Evolutionary conservation across 2,797 vertebrate genomes (phyloP).

Genomic region (Dendrocincla tyrannina): DNA sequence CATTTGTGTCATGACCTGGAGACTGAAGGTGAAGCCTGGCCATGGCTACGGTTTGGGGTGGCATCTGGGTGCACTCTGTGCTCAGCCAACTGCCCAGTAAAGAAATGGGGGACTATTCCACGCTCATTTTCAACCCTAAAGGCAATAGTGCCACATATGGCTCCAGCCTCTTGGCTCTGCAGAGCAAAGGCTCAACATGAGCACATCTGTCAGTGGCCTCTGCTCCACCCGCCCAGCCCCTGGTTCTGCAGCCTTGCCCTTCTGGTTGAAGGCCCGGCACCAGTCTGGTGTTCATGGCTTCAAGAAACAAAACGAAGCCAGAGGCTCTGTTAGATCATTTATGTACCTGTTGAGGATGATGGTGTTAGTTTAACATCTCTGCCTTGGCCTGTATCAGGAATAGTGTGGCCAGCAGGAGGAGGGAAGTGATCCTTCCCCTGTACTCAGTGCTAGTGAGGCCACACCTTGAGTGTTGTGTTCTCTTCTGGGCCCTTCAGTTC

Average conservation of each 20-base stretch:
- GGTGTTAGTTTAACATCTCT: background rate
- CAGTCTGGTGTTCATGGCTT: background rate
- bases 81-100: background rate
- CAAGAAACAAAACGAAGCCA: background rate
- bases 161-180: background rate
- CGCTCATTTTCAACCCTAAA: background rate
- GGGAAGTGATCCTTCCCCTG: too few species aligned
- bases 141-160: background rate
- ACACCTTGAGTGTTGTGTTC: too few species aligned
- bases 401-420: too few species aligned
- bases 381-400: too few species aligned
- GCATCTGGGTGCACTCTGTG: background rate
- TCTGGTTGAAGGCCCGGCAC: background rate
- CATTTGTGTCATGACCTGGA: rapidly evolving
- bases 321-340: background rate
- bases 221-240: background rate
- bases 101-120: background rate
- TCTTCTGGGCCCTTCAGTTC: too few species aligned
- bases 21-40: background rate
- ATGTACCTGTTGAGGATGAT: background rate
- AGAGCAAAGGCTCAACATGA: background rate
- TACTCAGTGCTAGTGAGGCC: too few species aligned
- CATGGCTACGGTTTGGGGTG: background rate
- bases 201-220: background rate
- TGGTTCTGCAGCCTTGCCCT: background rate